phyloP scores from a whole-genome alignment of 2,888 invertebrate genomes.

The Heliothis peltigera region DNA sequence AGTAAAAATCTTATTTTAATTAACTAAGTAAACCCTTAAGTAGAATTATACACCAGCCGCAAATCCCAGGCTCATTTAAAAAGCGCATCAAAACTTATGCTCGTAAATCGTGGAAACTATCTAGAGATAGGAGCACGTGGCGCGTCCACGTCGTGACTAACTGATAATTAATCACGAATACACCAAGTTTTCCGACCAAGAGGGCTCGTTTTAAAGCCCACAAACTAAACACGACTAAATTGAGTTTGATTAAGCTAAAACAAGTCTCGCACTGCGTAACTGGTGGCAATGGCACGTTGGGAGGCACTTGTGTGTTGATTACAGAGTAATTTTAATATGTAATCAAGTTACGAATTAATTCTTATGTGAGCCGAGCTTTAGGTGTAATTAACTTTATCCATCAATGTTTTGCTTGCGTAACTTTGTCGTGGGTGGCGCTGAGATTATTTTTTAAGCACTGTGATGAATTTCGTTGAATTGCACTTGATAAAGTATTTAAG shows the following conservation, averaged over 20 bases:
- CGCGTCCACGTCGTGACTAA: constrained; percentile 56
- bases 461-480: constrained; percentile 10
- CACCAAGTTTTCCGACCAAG: constrained; percentile 73
- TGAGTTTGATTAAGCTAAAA: constrained; percentile 76
- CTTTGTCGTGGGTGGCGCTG: constrained; percentile 10
- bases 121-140: constrained; percentile 55
- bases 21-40: background rate
- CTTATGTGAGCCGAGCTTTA: constrained; percentile 47
- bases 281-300: constrained; percentile 67
- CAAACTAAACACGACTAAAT: constrained; percentile 75
- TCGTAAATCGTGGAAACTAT: constrained; percentile 58
- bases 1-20: background rate
- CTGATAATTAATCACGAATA: constrained; percentile 74
- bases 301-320: constrained; percentile 60
- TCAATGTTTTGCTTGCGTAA: constrained; percentile 45
- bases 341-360: constrained; percentile 60
- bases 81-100: constrained; percentile 52
- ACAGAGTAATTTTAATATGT: constrained; percentile 62
- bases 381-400: constrained; percentile 53
- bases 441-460: constrained; percentile 25
- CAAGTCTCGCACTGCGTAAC: constrained; percentile 60
- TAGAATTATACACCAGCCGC: constrained; percentile 29
- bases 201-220: constrained; percentile 72
- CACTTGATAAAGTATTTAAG: constrained; percentile 5
- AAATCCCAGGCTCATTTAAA: constrained; percentile 44